Evolutionary conservation across 1,140 invertebrate genomes (phyloP), one percentile per base, ranked within the genome.

Genomic region (Heterodera carotae): DNA sequence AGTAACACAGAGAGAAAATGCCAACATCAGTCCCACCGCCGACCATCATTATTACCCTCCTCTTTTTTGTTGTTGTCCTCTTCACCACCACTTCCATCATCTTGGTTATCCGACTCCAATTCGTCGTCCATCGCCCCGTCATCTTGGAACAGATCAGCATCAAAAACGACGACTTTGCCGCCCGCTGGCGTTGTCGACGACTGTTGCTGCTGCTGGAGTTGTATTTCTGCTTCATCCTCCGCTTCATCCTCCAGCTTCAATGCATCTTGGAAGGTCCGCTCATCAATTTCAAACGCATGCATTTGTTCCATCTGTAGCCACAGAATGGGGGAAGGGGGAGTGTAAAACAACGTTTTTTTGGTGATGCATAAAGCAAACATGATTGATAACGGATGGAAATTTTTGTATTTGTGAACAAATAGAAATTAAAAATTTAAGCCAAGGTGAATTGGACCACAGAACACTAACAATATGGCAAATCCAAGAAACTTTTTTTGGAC

Each of bases 261-360:
- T 12, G 7, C 7, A 2, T 56, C 71, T 48, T 69, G 76, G 76
- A 86, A 86, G 31, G 86, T 88, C 68, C 79, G 73, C 29, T 86
- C 85, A 69, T 88, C 84, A 77, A 86, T 86, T 78, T 85, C 86
- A 64, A 87, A 83, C 1, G 85, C 86, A 31, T 80, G 83, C 60
- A 84, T 77, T 53, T 86, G 77, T 31, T 82, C 77, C 62, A 81
- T n/a, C 76, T 78, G 29, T 64, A 69, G 18, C 43, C 0, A 43
- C 6, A 43, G 12, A 43, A 43, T 8, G 39, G 12, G 12, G 12
- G 12, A 8, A 2, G 12, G 33, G n/a, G 25, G 66, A 39, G 43
- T 33, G 7, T 6, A 80, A 12, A 22, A 8, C 36, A 33, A 7
- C 27, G 39, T 34, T 22, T 76, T 25, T 5, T 75, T 33, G 25